Evolutionary conservation across 2,797 vertebrate genomes (phyloP), one percentile per base, ranked within the genome.

Genomic region (Pempheris klunzingeri): DNA sequence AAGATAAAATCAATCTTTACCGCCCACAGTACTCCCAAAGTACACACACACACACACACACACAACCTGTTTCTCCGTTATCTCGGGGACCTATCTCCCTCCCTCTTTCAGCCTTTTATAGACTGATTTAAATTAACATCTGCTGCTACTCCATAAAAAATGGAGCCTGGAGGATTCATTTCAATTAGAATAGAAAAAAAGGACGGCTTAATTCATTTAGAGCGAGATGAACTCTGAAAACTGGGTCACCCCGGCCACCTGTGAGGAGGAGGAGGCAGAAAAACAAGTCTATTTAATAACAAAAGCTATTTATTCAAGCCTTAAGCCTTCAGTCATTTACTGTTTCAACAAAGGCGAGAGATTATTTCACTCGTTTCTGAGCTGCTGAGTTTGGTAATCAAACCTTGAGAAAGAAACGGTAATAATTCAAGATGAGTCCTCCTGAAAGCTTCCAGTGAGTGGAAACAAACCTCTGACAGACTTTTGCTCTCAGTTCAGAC

Each of bases 111-210:
- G 55, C 66, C 69, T 65, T 84, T 81, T 69, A 79, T 81, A 79
- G 74, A 70, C 66, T 72, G 70, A 77, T 81, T 81, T 80, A 79
- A 85, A 87, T 85, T 79, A 89, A 81, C 82, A 85, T 77, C 80
- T 85, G 80, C 67, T 83, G 60, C 75, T 61, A 47, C 54, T 62
- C 66, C 66, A 54, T 77, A 43, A 74, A 70, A 85, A 81, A 61
- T 15, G 6, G 49, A 69, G 67, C 79, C 72, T 79, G 28, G 80
- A 88, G 71, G 53, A 78, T 82, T 81, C 34, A 74, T 71, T 85
- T 81, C 65, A 81, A 83, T 88, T 81, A 81, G 22, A 77, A 55
- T 2, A 57, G 64, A 26, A 46, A 73, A 69, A 71, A 81, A 3
- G 2, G 28, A 80, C 18, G 67, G 28, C 44, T 80, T 80, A 75